These are phyloP conservation scores for Caenorhabditis panamensis DNA, from an alignment of 2,888 invertebrate species.

Conservation along the genomic window DNA sequence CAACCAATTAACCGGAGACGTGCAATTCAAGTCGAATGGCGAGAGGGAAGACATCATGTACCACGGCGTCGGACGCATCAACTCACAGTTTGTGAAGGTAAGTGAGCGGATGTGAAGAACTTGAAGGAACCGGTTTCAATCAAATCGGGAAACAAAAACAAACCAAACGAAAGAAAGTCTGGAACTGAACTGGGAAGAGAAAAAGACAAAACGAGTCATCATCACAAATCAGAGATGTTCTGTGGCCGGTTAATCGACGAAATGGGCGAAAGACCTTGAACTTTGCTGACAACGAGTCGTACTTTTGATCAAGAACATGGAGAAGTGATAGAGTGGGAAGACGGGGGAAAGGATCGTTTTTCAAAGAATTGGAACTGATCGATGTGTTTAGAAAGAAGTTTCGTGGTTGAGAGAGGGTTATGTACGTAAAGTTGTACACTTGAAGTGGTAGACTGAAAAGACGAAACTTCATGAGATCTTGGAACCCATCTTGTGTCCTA, in stretches of 20 bases:
- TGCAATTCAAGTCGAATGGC: constrained; percentile 65
- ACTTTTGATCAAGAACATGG: constrained; percentile 31
- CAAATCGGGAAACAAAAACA: constrained; percentile 5
- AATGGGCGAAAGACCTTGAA: constrained; percentile 35
- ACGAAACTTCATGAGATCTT: too few relatives aligned
- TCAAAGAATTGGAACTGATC: constrained; percentile 26
- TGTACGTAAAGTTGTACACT: not conserved
- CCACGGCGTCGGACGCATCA: constrained; percentile 69
- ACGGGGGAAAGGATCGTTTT: not conserved
- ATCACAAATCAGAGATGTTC: constrained; percentile 25
- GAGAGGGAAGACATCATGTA: constrained; percentile 68
- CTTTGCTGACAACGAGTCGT: constrained; percentile 27
- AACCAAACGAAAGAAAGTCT: constrained; percentile 6
- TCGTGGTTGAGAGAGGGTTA: not conserved
- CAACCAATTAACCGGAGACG: constrained; percentile 71
- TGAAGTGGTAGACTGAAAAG: too few relatives aligned
- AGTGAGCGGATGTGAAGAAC: constrained; percentile 11
- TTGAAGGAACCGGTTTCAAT: constrained; percentile 29
- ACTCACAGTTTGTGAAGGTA: constrained; percentile 70
- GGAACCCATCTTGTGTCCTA: too few relatives aligned
- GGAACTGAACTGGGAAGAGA: constrained; percentile 24
- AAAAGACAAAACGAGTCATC: not conserved
- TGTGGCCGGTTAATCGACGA: constrained; percentile 20
- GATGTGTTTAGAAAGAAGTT: not conserved
- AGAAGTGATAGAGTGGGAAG: not conserved